Percentiles rank a stretch among this genome's conserved stretches.
These are phyloP conservation scores for Notoglanidium macrostoma DNA, from an alignment of 2,797 vertebrate species.

Conservation along the genomic window DNA sequence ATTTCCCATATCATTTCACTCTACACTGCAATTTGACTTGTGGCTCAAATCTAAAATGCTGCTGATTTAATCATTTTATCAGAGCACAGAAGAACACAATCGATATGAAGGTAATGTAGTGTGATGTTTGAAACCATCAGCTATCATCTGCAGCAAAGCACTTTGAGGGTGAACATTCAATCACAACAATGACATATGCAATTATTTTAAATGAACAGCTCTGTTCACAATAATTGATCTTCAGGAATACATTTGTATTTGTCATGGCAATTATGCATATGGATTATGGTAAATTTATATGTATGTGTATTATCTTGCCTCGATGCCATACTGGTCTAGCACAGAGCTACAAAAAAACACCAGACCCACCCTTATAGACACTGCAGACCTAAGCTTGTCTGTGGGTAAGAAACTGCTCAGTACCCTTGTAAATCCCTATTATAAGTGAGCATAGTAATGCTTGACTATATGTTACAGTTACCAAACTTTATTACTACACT, in stretches of 20 bases:
- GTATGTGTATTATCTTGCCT: not conserved
- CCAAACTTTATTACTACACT: not conserved
- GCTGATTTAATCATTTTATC: constrained; percentile 26
- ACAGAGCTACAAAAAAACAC: too few relatives aligned
- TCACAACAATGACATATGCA: constrained; percentile 20
- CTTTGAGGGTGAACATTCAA: not conserved
- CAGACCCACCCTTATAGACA: not conserved
- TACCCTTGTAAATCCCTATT: not conserved
- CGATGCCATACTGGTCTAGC: not conserved
- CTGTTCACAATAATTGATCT: not conserved
- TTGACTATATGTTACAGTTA: not conserved
- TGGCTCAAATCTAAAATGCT: not conserved
- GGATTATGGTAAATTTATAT: not conserved
- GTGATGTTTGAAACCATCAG: constrained; percentile 14
- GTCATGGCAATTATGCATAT: not conserved
- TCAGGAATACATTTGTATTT: not conserved
- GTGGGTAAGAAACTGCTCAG: not conserved
- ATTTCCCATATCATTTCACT: not conserved
- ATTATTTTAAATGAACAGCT: constrained; percentile 27
- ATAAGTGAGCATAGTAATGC: not conserved
- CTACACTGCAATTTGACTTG: not conserved
- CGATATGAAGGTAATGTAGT: constrained; percentile 28
- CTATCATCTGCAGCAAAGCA: constrained; percentile 25
- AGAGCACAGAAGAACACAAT: constrained; percentile 7
- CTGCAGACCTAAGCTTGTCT: not conserved